Evolutionary conservation across 2,113 vertebrate species (phyloP).

Genomic region (Columbina picui): DNA sequence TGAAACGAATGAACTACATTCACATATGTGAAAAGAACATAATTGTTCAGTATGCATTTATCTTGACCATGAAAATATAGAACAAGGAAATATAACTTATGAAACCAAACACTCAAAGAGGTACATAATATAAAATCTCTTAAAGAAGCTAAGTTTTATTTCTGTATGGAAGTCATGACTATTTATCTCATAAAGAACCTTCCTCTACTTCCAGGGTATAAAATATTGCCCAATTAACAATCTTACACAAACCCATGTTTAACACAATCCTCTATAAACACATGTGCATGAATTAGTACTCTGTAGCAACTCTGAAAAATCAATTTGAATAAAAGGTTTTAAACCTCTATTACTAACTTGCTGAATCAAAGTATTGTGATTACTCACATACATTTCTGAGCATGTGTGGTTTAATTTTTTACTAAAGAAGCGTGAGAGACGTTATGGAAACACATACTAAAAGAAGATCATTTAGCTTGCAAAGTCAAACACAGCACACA

Average conservation of each 20-base stretch:
- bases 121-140: background rate
- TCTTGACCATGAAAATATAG: background rate
- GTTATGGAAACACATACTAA: background rate
- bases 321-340: constrained; percentile 2
- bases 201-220: background rate
- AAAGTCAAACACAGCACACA: background rate
- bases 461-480: background rate
- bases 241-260: background rate
- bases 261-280: background rate
- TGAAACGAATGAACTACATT: background rate
- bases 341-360: background rate
- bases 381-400: background rate
- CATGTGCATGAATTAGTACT: background rate
- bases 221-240: constrained; percentile 7
- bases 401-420: background rate
- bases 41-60: background rate
- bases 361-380: background rate
- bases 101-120: background rate
- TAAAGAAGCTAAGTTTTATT: background rate
- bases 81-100: background rate
- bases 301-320: background rate
- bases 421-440: background rate
- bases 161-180: background rate
- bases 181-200: background rate
- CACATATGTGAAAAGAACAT: background rate